A percentile compares a stretch with the other conserved stretches of the same genome.
phyloP scores from a whole-genome alignment of 2,888 invertebrate genomes.

The Campopleginae sp. region DNA sequence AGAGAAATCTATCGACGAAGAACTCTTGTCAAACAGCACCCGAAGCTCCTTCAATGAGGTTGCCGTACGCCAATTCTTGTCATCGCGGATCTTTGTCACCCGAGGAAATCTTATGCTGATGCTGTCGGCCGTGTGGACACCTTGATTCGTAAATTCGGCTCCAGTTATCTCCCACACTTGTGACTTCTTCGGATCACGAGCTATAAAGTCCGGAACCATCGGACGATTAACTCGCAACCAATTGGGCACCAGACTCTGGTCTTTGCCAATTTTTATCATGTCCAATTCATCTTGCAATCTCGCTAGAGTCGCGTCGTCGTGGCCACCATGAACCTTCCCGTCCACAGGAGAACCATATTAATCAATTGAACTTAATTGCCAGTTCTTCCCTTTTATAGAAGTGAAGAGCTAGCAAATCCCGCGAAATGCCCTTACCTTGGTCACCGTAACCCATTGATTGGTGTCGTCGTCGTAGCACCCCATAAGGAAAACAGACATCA shows the following conservation, averaged over 20 bases:
- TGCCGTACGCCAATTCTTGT: constrained; percentile 94
- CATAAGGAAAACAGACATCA: constrained; percentile 97
- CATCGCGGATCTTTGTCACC: constrained; percentile 92
- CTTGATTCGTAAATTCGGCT: constrained; percentile 91
- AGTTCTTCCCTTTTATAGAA: neutral
- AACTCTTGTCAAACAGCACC: constrained; percentile 87
- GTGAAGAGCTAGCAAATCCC: neutral
- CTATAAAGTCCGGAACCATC: constrained; percentile 95
- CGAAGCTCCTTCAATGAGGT: constrained; percentile 91
- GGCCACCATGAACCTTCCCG: constrained; percentile 89
- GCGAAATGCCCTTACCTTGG: constrained; percentile 87
- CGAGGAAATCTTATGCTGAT: constrained; percentile 97
- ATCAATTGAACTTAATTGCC: neutral
- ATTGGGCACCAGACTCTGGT: constrained; percentile 88
- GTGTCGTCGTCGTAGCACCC: constrained; percentile 91
- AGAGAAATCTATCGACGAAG: constrained; percentile 78
- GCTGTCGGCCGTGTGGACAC: constrained; percentile 95
- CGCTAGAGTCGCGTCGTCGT: constrained; percentile 94
- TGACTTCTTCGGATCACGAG: constrained; percentile 92
- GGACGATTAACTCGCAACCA: constrained; percentile 94
- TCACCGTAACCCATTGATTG: constrained; percentile 94
- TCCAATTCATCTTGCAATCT: constrained; percentile 89
- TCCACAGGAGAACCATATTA: constrained; percentile 60
- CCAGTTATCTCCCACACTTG: constrained; percentile 98
- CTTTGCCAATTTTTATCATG: constrained; percentile 93